Base-by-base conservation (phyloP, 2,888 invertebrate species). In the Myopa tessellatipennis region DNA sequence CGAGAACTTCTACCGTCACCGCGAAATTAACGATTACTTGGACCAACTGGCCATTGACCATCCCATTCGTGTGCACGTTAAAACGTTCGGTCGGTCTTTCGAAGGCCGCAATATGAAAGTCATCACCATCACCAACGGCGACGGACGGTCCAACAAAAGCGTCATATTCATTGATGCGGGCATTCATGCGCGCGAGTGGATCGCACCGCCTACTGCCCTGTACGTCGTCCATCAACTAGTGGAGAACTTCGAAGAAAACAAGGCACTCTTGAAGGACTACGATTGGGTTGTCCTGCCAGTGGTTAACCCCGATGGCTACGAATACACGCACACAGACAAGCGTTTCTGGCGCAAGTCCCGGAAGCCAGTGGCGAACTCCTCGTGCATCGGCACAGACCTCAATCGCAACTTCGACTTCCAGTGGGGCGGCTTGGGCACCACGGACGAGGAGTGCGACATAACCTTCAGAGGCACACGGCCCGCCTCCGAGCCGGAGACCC, bases 231-330 rank as follows among this genome's bases (percentile, higher is more conserved):
- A 91, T 77, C 90, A 93, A 78, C 86, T 93, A 79, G 91, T 92
- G 2, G 91, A 91, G 78, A 90, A 92, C 81, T 88, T 87, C 52
- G 82, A 82, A 5, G 81, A 74, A 4, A 90, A 90, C 78, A 82
- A 83, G 0, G 87, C 91, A 71, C 85, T 94, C 5, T 86, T 93
- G n/a, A 87, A 91, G 26, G 87, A 90, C 55, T 90, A 92, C 71
- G 93, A 94, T 84, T 94, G 93, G 92, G 91, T 92, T 81, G 88
- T 93, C 34, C 80, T 94, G 80, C 94, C 94, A 0, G 87, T 92
- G 4, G 90, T 92, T 18, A 95, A 95, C 86, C 94, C 94, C 18
- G 94, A 95, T 86, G 94, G 94, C 0, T 94, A 94, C 83, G 93
- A 92, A 82, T 93, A 90, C 85, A 90, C 92, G 0, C 91, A 91